phyloP scores from a whole-genome alignment of 1,140 invertebrate species.

The Cyrtorhinus lividipennis region DNA sequence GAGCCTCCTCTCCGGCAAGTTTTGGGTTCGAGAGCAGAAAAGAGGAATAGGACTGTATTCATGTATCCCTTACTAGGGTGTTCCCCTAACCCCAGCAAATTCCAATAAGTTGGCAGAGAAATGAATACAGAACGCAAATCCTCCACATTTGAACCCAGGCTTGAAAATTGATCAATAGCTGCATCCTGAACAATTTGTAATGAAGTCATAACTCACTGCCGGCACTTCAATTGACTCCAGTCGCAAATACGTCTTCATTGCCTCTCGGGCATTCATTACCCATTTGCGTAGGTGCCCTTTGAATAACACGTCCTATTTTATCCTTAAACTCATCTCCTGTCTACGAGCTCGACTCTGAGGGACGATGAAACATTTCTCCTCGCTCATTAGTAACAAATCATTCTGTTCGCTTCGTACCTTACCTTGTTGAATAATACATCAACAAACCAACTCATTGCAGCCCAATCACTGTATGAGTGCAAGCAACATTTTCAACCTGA shows the following conservation, averaged over 20 bases:
- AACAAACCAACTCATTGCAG: too few relatives aligned
- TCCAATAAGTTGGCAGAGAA: neutral
- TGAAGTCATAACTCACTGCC: neutral
- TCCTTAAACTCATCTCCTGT: neutral
- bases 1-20: neutral
- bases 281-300: neutral
- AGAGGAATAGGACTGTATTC: neutral
- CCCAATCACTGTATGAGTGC: too few relatives aligned
- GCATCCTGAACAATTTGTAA: neutral
- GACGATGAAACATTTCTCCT: neutral
- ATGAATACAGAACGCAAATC: neutral
- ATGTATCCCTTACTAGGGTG: neutral
- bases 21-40: neutral
- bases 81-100: neutral
- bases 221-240: neutral
- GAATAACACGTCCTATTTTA: neutral
- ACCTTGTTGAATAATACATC: neutral
- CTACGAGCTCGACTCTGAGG: neutral
- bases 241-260: neutral
- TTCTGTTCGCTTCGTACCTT: too few relatives aligned
- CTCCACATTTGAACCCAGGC: too few relatives aligned
- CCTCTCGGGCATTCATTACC: neutral
- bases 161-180: neutral
- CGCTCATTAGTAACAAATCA: neutral
- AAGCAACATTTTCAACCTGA: too few relatives aligned